Evolutionary conservation across 2,888 invertebrate genomes (phyloP), one percentile per base, ranked within the genome.

Genomic region (Aporophyla lueneburgensis): DNA sequence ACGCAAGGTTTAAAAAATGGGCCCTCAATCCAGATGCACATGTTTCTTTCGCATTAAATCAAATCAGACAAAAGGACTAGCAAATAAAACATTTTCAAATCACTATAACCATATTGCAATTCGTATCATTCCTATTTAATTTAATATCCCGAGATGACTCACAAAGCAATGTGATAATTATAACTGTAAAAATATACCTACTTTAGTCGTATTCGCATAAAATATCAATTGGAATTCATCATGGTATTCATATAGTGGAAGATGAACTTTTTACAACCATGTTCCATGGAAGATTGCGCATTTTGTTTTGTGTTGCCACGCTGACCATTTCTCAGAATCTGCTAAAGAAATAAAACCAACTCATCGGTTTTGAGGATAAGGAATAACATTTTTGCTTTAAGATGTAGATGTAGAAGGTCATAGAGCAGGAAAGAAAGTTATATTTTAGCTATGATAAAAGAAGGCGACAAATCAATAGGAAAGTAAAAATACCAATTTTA

Each of bases 221-320:
- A 83, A 67, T 71, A 68, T 62, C n/a, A 74, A 84, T 68, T 65
- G 81, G 70, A 84, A 59, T 80, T 53, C 75, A 80, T 43, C 49
- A 63, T 63, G 27, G 51, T 46, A n/a, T n/a, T n/a, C n/a, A n/a
- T n/a, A 10, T 33, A 54, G 61, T 70, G 67, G 54, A 74, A 62
- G 33, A 66, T 5, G 40, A 27, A 51, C 21, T 67, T 70, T 85
- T 65, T 71, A 75, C 46, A 81, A 69, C 43, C 68, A 66, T 19
- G 53, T 54, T 81, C n/a, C 66, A 63, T 67, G 56, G 53, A 9
- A 46, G 9, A 21, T 58, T 19, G 51, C 40, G 0, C 54, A 27
- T 12, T 40, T 69, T 7, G 67, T 81, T 81, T 84, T 74, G 40
- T 78, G 67, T 43, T 80, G 24, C 70, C 49, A 58, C 19, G 51